These are phyloP conservation scores for Cryptophagus acutangulus DNA, from an alignment of 2,888 invertebrate genomes.

Conservation along the genomic window DNA sequence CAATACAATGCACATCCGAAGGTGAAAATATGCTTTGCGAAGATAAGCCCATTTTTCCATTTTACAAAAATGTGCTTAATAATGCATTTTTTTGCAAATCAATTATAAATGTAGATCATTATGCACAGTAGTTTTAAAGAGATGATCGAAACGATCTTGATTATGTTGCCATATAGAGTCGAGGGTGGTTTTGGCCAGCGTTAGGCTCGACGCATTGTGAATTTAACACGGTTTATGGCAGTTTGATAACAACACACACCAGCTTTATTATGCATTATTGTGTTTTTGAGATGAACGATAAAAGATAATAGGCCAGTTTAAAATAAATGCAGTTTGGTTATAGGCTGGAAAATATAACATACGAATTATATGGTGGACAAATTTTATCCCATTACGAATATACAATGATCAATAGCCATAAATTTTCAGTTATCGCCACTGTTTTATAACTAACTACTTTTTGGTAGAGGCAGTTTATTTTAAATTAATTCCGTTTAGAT, in stretches of 20 bases:
- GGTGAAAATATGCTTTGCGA: no score
- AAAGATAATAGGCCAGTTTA: constrained; percentile 31
- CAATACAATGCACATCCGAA: no score
- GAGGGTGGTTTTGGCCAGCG: constrained; percentile 13
- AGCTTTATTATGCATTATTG: constrained; percentile 40
- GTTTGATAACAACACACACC: constrained; percentile 33
- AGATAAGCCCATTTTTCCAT: no score
- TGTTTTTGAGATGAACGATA: constrained; percentile 41
- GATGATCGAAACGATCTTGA: constrained; percentile 5
- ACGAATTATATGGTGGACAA: constrained; percentile 32
- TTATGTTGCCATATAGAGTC: constrained; percentile 1
- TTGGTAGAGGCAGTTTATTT: constrained; percentile 22
- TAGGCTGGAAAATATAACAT: constrained; percentile 20
- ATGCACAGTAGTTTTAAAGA: no score
- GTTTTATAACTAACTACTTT: constrained; percentile 26
- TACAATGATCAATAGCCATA: constrained; percentile 34
- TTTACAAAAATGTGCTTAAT: no score
- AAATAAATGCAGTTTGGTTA: constrained; percentile 28
- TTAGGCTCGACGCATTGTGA: constrained; percentile 24
- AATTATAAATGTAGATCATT: no score
- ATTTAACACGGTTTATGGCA: constrained; percentile 39
- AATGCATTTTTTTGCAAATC: no score
- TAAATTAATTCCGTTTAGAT: no score
- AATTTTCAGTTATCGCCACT: constrained; percentile 31
- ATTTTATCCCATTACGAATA: constrained; percentile 31